phyloP scores from a whole-genome alignment of 2,113 vertebrate species.

The Aramus guarauna region DNA sequence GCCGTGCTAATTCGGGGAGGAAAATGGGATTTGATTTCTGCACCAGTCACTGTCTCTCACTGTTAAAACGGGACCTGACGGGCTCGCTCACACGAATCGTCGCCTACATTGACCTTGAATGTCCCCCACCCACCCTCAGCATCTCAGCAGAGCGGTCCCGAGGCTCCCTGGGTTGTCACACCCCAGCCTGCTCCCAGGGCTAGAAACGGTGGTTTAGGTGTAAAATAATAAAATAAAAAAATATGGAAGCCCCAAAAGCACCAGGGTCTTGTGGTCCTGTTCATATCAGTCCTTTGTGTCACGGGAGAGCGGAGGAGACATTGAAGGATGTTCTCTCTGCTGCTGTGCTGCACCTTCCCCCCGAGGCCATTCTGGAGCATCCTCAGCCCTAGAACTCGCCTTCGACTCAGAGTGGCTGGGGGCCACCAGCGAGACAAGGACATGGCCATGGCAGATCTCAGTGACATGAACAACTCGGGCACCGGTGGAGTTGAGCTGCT shows the following conservation, averaged over 20 bases:
- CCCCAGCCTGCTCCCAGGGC: background rate
- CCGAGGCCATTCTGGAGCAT: background rate
- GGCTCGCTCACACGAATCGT: background rate
- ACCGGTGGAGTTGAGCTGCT: fast-evolving
- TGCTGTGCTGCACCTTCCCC: background rate
- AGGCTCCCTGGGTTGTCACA: background rate
- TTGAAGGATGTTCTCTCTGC: background rate
- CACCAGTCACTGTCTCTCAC: background rate
- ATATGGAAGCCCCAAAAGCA: background rate
- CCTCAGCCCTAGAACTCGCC: background rate
- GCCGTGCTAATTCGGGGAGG: background rate
- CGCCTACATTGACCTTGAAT: background rate
- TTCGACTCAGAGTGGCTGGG: fast-evolving
- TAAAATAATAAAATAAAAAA: fast-evolving
- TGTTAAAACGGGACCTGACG: background rate
- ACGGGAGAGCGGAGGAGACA: fast-evolving
- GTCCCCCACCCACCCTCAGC: background rate
- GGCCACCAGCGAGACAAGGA: background rate
- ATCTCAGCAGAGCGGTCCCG: background rate
- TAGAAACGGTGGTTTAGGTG: fast-evolving
- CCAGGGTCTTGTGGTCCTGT: too few relatives aligned
- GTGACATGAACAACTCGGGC: background rate
- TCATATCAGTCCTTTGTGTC: background rate
- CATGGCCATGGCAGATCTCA: fast-evolving
- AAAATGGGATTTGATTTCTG: slow-evolving; percentile 15